Conservation (phyloP, 53 echinoderm and acorn worm genomes). For the Apostichopus leukothele region DNA sequence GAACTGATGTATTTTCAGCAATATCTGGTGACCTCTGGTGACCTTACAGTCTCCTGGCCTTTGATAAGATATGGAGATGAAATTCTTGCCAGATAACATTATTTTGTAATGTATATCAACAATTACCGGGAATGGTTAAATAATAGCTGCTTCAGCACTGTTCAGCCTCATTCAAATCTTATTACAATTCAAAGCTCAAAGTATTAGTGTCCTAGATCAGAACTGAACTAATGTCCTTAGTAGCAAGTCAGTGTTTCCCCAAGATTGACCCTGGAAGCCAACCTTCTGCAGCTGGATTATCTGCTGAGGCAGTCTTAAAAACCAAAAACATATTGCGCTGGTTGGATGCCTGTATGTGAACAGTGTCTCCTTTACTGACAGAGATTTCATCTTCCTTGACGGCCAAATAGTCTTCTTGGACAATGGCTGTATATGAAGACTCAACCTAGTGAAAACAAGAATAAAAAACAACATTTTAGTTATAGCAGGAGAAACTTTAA, state of each 20-base stretch:
- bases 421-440: constrained; percentile 65
- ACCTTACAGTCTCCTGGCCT: no score
- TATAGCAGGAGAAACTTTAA: no score
- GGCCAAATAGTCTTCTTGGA: constrained; percentile 76
- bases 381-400: constrained; percentile 96
- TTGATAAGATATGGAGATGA: no score
- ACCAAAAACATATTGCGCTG: constrained; percentile 99
- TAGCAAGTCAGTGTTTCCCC: constrained; percentile 8
- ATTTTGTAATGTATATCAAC: no score
- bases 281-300: constrained; percentile 82
- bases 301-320: constrained; percentile 74
- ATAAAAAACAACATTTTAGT: no score
- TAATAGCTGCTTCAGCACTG: neutral
- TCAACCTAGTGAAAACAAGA: constrained; percentile 11
- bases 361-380: constrained; percentile 85
- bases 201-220: neutral
- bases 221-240: neutral
- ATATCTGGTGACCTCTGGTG: no score
- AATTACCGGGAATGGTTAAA: no score
- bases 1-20: no score
- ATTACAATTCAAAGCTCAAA: no score
- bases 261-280: constrained; percentile 76
- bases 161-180: neutral
- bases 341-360: constrained; percentile 96
- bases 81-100: no score